Conservation (phyloP, 2,113 vertebrate genomes). For the Campylomormyrus tamandua region DNA sequence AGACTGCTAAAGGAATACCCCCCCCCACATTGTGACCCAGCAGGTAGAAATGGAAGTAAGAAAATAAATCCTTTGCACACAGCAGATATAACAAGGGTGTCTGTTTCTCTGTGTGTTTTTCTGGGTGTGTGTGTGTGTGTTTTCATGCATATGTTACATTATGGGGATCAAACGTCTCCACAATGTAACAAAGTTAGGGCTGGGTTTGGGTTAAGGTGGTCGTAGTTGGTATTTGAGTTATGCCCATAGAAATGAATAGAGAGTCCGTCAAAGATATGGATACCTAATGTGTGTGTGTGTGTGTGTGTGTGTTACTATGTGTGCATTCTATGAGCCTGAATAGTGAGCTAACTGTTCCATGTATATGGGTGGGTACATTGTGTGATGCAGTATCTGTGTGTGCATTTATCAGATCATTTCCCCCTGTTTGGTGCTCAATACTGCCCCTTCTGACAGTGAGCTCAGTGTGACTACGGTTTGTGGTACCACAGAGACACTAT, state of each 20-base stretch:
- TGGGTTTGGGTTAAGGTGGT: too few species aligned
- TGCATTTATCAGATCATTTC: neutral
- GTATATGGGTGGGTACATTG: neutral
- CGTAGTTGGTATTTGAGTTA: too few species aligned
- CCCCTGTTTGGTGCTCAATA: neutral
- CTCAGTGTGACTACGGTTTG: neutral
- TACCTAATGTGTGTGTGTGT: too few species aligned
- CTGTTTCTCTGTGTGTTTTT: neutral
- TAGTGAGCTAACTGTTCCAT: neutral
- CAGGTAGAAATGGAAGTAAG: neutral
- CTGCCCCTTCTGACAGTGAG: neutral
- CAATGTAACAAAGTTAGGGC: too few species aligned
- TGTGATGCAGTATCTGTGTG: neutral
- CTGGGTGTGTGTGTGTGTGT: neutral
- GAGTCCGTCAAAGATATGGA: too few species aligned
- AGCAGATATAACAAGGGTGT: neutral
- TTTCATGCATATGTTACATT: neutral
- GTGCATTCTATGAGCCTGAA: neutral
- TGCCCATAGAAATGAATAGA: too few species aligned
- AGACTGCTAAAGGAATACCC: too few species aligned
- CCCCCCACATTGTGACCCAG: neutral
- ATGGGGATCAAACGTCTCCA: too few species aligned
- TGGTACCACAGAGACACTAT: neutral
- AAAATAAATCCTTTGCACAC: neutral
- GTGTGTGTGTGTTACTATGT: too few species aligned